phyloP scores from a whole-genome alignment of 2,797 vertebrate genomes.

The Squalus acanthias region DNA sequence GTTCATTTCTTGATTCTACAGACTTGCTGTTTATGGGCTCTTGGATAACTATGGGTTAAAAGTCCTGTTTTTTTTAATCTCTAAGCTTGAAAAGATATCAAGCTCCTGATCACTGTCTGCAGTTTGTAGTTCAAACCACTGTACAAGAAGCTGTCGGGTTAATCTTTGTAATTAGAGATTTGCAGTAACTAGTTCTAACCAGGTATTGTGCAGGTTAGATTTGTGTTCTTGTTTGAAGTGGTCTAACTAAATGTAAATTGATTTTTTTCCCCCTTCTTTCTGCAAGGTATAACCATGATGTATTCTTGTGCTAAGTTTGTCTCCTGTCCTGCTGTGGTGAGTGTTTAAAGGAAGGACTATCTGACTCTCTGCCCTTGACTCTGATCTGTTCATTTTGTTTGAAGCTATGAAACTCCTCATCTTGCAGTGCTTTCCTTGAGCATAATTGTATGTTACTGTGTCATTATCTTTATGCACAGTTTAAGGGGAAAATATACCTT shows the following conservation, averaged over 20 bases:
- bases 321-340: slow-evolving; percentile 65
- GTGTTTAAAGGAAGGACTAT: slow-evolving; percentile 38
- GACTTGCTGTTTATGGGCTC: neutral
- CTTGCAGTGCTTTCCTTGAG: too few relatives aligned
- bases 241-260: neutral
- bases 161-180: neutral
- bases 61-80: neutral
- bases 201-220: neutral
- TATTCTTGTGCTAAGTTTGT: slow-evolving; percentile 68
- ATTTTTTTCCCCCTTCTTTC: neutral
- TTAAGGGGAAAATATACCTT: neutral
- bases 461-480: neutral
- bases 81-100: too few relatives aligned
- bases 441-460: neutral
- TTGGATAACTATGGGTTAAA: neutral
- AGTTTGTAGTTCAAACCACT: neutral
- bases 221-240: neutral
- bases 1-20: too few relatives aligned
- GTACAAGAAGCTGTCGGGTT: neutral
- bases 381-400: neutral
- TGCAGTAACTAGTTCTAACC: neutral
- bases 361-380: neutral
- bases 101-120: neutral
- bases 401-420: neutral
- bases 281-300: slow-evolving; percentile 59